Evolutionary conservation across 2,113 vertebrate species (phyloP).

Genomic region (Agapornis roseicollis): DNA sequence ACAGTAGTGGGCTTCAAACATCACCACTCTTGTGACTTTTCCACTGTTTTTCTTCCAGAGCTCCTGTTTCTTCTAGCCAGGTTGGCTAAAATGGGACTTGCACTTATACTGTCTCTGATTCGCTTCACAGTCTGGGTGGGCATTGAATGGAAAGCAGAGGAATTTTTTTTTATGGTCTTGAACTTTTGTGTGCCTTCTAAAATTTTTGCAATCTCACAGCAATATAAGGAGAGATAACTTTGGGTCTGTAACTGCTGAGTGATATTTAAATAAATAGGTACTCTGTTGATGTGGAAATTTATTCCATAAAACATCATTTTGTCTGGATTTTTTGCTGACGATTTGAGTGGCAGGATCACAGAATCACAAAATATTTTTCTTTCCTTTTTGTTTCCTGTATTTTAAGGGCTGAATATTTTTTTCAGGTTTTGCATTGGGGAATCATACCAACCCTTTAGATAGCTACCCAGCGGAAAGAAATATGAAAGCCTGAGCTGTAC

Average conservation of each 20-base stretch:
- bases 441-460: background rate
- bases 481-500: background rate
- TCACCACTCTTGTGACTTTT: background rate
- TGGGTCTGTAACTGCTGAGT: background rate
- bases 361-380: background rate
- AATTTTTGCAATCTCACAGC: background rate
- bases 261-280: background rate
- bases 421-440: background rate
- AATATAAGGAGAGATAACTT: background rate
- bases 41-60: background rate
- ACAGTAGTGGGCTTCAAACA: background rate
- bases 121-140: background rate
- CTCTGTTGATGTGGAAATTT: background rate
- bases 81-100: background rate
- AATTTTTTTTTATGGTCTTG: background rate
- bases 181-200: background rate
- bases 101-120: background rate
- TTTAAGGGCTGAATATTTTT: background rate
- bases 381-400: background rate
- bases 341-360: background rate
- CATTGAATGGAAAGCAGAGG: background rate
- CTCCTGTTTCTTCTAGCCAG: background rate
- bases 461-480: background rate
- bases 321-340: background rate
- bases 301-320: background rate